Evolutionary conservation across 2,797 vertebrate species (phyloP).

Genomic region (Eupleurogrammus muticus): DNA sequence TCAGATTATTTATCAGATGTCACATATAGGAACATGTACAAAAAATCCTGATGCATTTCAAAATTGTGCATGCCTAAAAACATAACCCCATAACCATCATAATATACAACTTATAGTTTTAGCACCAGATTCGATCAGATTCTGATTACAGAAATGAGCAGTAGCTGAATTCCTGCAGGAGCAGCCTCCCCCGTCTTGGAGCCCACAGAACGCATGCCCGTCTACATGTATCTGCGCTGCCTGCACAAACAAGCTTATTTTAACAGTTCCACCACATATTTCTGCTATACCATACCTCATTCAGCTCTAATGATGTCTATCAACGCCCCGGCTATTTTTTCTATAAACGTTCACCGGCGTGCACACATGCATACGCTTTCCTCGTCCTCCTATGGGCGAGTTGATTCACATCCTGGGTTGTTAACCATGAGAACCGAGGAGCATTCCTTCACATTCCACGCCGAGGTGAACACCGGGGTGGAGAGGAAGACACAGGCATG

Average conservation of each 20-base stretch:
- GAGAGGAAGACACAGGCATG: conserved; percentile 69
- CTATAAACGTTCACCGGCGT: conserved; percentile 24
- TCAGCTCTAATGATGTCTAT: conserved; percentile 39
- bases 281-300: conserved; percentile 36
- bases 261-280: conserved; percentile 64
- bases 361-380: conserved; percentile 17
- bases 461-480: conserved; percentile 65
- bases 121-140: not conserved
- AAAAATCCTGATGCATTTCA: too few relatives aligned
- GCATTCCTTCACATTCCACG: conserved; percentile 70
- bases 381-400: conserved; percentile 45
- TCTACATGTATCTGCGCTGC: conserved; percentile 16
- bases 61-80: too few relatives aligned
- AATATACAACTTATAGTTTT: not conserved
- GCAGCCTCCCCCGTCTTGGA: conserved; percentile 7
- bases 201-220: conserved; percentile 16
- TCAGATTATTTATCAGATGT: too few relatives aligned
- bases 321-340: conserved; percentile 21
- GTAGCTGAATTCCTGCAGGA: not conserved
- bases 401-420: conserved; percentile 72
- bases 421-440: conserved; percentile 52
- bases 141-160: not conserved
- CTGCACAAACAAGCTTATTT: conserved; percentile 66
- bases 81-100: not conserved
- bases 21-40: too few relatives aligned